phyloP scores from a whole-genome alignment of 2,113 vertebrate genomes.

The Suncus etruscus region DNA sequence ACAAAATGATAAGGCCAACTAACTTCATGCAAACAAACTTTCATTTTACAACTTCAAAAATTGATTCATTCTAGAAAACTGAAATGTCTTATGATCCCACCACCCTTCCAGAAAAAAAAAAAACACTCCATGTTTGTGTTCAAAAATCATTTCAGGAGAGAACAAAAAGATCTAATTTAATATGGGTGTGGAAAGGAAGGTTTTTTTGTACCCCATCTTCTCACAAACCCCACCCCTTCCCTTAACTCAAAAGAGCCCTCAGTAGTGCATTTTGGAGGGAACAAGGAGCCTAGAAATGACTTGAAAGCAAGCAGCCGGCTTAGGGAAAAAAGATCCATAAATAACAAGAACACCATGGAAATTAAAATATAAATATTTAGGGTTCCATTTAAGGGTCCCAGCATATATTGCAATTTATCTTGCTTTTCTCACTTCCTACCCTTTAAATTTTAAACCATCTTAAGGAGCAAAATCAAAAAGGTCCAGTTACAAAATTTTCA shows the following conservation, averaged over 20 bases:
- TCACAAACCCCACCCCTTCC: constrained; percentile 55
- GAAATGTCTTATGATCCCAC: constrained; percentile 61
- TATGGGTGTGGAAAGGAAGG: constrained; percentile 40
- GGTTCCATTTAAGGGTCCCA: constrained; percentile 49
- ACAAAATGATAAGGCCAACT: constrained; percentile 69
- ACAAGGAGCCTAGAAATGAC: constrained; percentile 67
- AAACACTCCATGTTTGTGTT: constrained; percentile 54
- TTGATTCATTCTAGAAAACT: constrained; percentile 72
- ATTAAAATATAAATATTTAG: constrained; percentile 74
- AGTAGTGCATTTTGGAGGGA: constrained; percentile 67
- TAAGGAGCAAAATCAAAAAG: constrained; percentile 48
- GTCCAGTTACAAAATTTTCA: constrained; percentile 49
- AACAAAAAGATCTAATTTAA: constrained; percentile 71
- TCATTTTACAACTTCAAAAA: constrained; percentile 70
- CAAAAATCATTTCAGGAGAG: constrained; percentile 63
- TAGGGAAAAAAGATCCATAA: constrained; percentile 68
- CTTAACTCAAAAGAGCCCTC: constrained; percentile 63
- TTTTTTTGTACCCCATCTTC: constrained; percentile 44
- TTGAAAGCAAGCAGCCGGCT: constrained; percentile 74
- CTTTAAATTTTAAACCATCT: constrained; percentile 71
- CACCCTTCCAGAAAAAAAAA: background rate
- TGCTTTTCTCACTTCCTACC: constrained; percentile 55
- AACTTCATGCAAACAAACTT: constrained; percentile 73
- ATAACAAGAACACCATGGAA: constrained; percentile 64
- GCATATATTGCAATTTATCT: constrained; percentile 69